Evolutionary conservation across 2,888 invertebrate genomes (phyloP).

Genomic region (Brassicogethes aeneus): DNA sequence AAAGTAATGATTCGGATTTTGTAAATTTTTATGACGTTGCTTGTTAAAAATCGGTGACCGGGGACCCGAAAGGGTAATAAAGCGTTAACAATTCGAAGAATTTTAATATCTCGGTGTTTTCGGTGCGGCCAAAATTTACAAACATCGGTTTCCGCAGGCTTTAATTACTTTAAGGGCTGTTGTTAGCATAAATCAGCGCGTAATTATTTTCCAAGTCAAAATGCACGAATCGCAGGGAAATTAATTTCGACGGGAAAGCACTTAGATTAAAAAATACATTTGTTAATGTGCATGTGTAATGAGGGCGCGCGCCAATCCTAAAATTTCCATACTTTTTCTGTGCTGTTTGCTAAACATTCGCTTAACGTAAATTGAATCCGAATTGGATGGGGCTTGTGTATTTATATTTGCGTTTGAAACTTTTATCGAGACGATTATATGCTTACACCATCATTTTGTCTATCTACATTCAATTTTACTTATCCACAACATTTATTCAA

Average conservation of each 20-base stretch:
- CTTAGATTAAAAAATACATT: background rate
- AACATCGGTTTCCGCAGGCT: background rate
- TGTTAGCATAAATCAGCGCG: background rate
- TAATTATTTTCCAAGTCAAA: background rate
- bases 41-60: no score
- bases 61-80: background rate
- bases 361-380: background rate
- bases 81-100: background rate
- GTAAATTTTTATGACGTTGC: no score
- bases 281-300: constrained; percentile 1
- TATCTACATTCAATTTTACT: no score
- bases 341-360: background rate
- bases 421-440: no score
- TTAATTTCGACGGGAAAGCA: background rate
- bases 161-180: background rate
- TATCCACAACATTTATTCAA: no score
- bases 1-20: no score
- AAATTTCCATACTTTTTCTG: background rate
- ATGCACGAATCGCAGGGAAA: background rate
- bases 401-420: no score
- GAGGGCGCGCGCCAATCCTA: no score
- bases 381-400: no score
- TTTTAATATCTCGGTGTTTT: background rate
- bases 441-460: no score
- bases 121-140: background rate